Percentiles rank a stretch among this genome's conserved stretches.
These are phyloP conservation scores for Stichodactyla helianthus DNA, from an alignment of 64 coral and sea anemone species.

Conservation along the genomic window DNA sequence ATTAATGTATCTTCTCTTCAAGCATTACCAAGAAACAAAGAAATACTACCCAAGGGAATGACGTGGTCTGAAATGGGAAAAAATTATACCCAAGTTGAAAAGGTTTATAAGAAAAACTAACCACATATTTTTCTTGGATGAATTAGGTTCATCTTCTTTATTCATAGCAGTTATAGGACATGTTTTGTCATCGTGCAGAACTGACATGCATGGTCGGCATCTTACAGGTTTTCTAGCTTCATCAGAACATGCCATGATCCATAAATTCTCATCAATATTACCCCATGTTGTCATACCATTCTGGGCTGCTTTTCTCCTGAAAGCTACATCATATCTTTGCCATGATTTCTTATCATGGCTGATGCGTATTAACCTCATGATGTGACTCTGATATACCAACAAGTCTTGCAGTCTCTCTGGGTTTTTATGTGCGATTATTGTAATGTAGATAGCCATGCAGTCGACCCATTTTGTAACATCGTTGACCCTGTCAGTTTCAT, in stretches of 20 bases:
- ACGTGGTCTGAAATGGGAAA: no score
- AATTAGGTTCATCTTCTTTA: constrained; percentile 33
- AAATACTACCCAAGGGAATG: no score
- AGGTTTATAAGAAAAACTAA: not conserved
- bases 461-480: constrained; percentile 96
- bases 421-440: constrained; percentile 54
- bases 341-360: constrained; percentile 89
- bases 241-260: constrained; percentile 77
- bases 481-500: constrained; percentile 76
- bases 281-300: constrained; percentile 62
- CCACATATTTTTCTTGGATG: constrained; percentile 17
- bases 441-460: constrained; percentile 89
- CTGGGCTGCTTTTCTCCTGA: constrained; percentile 81
- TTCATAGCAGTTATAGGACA: constrained; percentile 59
- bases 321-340: constrained; percentile 97
- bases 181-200: constrained; percentile 60
- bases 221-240: constrained; percentile 76
- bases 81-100: not conserved
- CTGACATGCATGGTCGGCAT: constrained; percentile 80
- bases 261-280: constrained; percentile 84
- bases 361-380: constrained; percentile 80
- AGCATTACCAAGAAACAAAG: no score
- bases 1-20: no score
- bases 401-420: constrained; percentile 63
- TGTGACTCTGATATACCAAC: constrained; percentile 79